phyloP scores from a whole-genome alignment of 2,113 vertebrate species.

The Zosterops hypoxanthus region DNA sequence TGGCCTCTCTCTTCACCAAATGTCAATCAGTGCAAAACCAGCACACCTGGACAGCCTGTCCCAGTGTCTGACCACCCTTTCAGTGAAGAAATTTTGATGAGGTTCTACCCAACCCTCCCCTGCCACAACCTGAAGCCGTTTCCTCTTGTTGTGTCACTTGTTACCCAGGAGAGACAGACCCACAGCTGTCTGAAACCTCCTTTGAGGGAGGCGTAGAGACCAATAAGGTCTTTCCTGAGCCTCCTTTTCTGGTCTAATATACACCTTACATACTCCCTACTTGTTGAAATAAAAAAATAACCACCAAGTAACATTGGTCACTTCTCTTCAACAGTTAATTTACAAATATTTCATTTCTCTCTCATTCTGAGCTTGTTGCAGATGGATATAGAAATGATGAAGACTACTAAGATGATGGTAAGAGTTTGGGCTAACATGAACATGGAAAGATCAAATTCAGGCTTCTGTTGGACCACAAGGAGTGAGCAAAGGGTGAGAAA shows the following conservation, averaged over 20 bases:
- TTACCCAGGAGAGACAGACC: background rate
- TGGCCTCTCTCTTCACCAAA: background rate
- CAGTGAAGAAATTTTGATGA: background rate
- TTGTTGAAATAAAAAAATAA: background rate
- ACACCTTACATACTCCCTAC: fast-evolving
- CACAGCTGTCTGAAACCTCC: background rate
- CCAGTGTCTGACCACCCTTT: background rate
- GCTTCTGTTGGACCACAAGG: background rate
- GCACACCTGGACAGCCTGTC: background rate
- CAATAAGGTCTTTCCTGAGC: no score
- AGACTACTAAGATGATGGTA: background rate
- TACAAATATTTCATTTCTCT: background rate
- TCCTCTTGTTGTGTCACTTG: background rate
- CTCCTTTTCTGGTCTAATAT: background rate
- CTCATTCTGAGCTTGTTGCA: background rate
- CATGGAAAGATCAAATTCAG: background rate
- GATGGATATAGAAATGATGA: background rate
- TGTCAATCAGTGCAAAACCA: background rate
- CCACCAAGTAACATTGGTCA: background rate
- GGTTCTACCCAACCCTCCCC: background rate
- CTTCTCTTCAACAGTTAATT: background rate
- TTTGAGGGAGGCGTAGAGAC: background rate
- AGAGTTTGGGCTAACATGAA: background rate
- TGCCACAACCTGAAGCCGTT: fast-evolving
- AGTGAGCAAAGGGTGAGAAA: background rate